These are phyloP conservation scores for Caenorhabditis panamensis DNA, from an alignment of 2,888 invertebrate species.

Conservation along the genomic window DNA sequence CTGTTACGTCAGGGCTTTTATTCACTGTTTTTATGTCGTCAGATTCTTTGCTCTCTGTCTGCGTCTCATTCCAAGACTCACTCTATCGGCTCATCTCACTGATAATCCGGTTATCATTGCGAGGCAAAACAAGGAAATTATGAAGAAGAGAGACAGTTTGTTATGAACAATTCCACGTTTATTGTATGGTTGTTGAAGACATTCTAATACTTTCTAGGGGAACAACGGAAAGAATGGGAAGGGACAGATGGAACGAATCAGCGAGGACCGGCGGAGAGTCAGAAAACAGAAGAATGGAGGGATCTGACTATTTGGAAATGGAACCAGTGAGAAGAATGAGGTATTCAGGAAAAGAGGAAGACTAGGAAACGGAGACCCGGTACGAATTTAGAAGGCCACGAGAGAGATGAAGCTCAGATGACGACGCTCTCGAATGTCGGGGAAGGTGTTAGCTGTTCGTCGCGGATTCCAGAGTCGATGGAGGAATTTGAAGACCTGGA, in stretches of 20 bases:
- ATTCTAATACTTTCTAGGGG: constrained; percentile 27
- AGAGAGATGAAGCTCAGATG: constrained; percentile 33
- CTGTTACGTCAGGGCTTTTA: constrained; percentile 22
- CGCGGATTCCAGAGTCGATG: constrained; percentile 70
- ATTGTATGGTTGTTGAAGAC: constrained; percentile 3
- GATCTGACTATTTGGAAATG: constrained; percentile 30
- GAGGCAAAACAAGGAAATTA: constrained; percentile 18
- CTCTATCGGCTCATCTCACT: constrained; percentile 8
- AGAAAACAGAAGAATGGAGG: constrained; percentile 4
- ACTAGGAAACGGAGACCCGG: constrained; percentile 36
- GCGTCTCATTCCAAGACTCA: background rate
- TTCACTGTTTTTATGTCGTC: constrained; percentile 34
- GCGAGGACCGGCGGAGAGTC: constrained; percentile 34
- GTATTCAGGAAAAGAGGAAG: constrained; percentile 27
- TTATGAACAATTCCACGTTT: constrained; percentile 35
- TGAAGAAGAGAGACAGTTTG: constrained; percentile 12
- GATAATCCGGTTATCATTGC: constrained; percentile 33
- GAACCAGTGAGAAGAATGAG: constrained; percentile 48
- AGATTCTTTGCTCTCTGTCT: constrained; percentile 41
- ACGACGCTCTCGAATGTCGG: constrained; percentile 58
- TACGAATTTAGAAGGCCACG: background rate
- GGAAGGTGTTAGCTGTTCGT: constrained; percentile 53
- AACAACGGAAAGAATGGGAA: constrained; percentile 12
- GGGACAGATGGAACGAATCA: constrained; percentile 38
- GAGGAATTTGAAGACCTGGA: constrained; percentile 68